Percentiles rank a stretch among this genome's conserved stretches.
phyloP scores from a whole-genome alignment of 2,113 vertebrate genomes.

The Zosterops japonicus region DNA sequence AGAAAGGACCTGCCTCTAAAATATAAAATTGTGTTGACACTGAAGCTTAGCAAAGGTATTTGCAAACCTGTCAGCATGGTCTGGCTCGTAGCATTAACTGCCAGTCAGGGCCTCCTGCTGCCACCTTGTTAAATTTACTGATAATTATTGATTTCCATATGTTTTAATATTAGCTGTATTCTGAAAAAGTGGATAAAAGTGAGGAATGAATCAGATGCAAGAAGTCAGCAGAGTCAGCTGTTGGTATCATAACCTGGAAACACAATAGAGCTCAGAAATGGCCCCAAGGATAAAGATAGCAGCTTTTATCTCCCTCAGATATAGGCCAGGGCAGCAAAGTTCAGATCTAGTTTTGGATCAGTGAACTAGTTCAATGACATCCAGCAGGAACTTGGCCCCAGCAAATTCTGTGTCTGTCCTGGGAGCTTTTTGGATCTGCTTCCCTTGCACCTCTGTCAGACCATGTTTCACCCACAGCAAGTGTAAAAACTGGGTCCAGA shows the following conservation, averaged over 20 bases:
- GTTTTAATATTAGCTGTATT: background rate
- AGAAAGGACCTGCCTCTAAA: background rate
- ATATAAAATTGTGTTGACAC: background rate
- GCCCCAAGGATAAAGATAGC: conserved; percentile 43
- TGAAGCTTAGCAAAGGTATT: background rate
- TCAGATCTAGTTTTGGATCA: conserved; percentile 49
- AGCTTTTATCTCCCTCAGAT: conserved; percentile 31
- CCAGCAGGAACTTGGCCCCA: conserved; percentile 22
- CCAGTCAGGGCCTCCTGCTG: background rate
- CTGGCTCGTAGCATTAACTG: background rate
- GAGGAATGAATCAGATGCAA: background rate
- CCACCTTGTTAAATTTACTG: conserved; percentile 46
- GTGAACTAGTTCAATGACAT: conserved; percentile 42
- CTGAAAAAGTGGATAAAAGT: background rate
- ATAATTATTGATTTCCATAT: conserved; percentile 8
- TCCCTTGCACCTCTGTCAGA: background rate
- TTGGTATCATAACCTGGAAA: conserved; percentile 44
- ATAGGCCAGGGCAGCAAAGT: conserved; percentile 56
- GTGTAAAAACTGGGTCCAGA: background rate
- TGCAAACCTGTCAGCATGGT: background rate
- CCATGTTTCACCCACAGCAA: background rate
- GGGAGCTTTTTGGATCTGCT: background rate
- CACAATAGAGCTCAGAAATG: background rate
- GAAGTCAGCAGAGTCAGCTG: conserved; percentile 25
- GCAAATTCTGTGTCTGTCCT: background rate